A percentile compares a stretch with the other conserved stretches of the same genome.
phyloP scores from a whole-genome alignment of 2,113 vertebrate genomes.

The Dicentrarchus labrax region DNA sequence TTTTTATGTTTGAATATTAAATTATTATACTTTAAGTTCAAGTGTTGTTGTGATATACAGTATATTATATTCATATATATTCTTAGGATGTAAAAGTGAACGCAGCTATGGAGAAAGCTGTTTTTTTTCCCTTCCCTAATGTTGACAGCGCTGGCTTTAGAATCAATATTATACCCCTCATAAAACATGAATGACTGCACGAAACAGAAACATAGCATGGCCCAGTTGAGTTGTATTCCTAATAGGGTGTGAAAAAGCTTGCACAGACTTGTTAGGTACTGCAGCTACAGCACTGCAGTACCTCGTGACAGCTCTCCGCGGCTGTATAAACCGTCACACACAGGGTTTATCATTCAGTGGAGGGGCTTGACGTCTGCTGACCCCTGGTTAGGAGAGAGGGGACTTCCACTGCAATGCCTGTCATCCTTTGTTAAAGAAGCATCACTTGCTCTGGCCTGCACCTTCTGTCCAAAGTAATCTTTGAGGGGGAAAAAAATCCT shows the following conservation, averaged over 20 bases:
- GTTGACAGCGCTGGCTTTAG: conserved; percentile 58
- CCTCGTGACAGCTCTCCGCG: conserved; percentile 54
- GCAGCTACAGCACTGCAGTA: conserved; percentile 60
- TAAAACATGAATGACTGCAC: conserved; percentile 79
- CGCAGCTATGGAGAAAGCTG: conserved; percentile 13
- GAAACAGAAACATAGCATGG: conserved; percentile 72
- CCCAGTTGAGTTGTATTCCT: conserved; percentile 75
- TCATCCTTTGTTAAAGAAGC: conserved; percentile 53
- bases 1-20: conserved; percentile 34
- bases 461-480: conserved; percentile 38
- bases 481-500: background rate
- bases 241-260: conserved; percentile 75
- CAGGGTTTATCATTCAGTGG: conserved; percentile 41
- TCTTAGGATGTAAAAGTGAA: conserved; percentile 31
- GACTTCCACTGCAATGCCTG: conserved; percentile 46
- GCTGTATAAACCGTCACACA: conserved; percentile 45
- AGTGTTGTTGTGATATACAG: conserved; percentile 29
- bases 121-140: conserved; percentile 23
- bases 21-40: background rate
- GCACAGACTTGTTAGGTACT: conserved; percentile 61
- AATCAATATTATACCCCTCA: conserved; percentile 81
- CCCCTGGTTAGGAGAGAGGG: conserved; percentile 39
- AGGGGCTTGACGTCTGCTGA: conserved; percentile 51
- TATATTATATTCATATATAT: conserved; percentile 30
- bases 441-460: conserved; percentile 42